phyloP scores from a whole-genome alignment of 2,113 vertebrate genomes.

The Prunella himalayana region DNA sequence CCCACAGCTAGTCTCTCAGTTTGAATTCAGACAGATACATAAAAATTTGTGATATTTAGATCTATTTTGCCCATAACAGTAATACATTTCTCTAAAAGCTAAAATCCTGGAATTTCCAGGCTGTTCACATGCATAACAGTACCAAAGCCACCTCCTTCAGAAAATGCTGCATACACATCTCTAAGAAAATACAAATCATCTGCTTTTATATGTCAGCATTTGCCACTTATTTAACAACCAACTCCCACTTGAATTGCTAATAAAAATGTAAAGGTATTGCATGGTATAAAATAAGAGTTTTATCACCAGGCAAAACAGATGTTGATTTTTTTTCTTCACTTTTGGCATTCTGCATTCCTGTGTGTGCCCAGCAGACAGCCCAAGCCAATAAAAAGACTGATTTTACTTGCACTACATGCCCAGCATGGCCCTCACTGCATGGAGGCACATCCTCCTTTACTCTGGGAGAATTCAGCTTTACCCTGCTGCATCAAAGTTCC shows the following conservation, averaged over 20 bases:
- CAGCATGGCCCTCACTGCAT: not conserved
- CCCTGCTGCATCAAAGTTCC: not conserved
- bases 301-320: not conserved
- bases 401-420: not conserved
- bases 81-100: not conserved
- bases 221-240: not conserved
- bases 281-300: not conserved
- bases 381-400: not conserved
- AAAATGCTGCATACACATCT: not conserved
- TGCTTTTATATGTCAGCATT: not conserved
- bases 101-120: not conserved
- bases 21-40: not conserved
- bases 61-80: not conserved
- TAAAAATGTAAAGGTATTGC: not conserved
- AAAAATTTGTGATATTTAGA: not conserved
- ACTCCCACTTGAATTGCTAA: not conserved
- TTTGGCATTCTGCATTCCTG: not conserved
- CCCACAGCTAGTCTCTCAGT: not conserved
- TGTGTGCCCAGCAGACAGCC: not conserved
- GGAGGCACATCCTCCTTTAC: not conserved
- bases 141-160: not conserved
- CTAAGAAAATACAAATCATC: not conserved
- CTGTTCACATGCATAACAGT: not conserved
- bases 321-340: not conserved
- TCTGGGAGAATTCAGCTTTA: not conserved